These are phyloP conservation scores for Eupelmus urozonus DNA, from an alignment of 2,888 invertebrate genomes.

Conservation along the genomic window DNA sequence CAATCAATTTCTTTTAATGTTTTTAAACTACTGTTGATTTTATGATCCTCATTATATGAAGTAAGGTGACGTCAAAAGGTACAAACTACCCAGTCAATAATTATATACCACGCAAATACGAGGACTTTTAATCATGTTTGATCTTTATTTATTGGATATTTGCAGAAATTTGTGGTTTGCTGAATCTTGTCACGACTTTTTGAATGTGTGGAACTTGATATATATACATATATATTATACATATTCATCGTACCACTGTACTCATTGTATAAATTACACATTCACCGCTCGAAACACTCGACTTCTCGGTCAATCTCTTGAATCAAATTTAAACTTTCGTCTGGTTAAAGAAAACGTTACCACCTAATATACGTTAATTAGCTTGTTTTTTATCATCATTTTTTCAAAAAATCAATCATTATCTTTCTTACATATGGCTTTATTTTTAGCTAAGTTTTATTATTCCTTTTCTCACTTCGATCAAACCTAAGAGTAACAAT, in stretches of 20 bases:
- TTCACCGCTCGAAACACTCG: slow-evolving; percentile 70
- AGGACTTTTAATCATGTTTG: slow-evolving; percentile 74
- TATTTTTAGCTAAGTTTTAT: slow-evolving; percentile 71
- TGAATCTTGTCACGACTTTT: slow-evolving; percentile 76
- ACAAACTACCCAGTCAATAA: slow-evolving; percentile 65
- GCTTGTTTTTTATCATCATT: slow-evolving; percentile 70
- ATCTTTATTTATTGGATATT: slow-evolving; percentile 75
- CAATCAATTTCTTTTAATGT: no score
- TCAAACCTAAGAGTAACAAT: slow-evolving; percentile 64
- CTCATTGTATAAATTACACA: slow-evolving; percentile 77
- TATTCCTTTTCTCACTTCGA: slow-evolving; percentile 60
- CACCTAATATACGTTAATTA: slow-evolving; percentile 68
- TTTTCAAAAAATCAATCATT: slow-evolving; percentile 65
- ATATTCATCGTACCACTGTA: slow-evolving; percentile 64
- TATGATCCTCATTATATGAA: background rate
- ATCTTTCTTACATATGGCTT: slow-evolving; percentile 69
- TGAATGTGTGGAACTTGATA: slow-evolving; percentile 75
- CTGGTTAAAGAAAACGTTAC: slow-evolving; percentile 63
- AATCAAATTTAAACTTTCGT: slow-evolving; percentile 64
- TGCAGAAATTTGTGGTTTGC: slow-evolving; percentile 77
- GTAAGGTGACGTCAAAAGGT: slow-evolving; percentile 41
- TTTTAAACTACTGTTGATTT: no score
- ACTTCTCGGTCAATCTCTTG: slow-evolving; percentile 65
- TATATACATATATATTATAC: slow-evolving; percentile 60
- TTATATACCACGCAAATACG: slow-evolving; percentile 72